phyloP scores from a whole-genome alignment of 2,113 vertebrate species.

The Eudorcas thomsonii region DNA sequence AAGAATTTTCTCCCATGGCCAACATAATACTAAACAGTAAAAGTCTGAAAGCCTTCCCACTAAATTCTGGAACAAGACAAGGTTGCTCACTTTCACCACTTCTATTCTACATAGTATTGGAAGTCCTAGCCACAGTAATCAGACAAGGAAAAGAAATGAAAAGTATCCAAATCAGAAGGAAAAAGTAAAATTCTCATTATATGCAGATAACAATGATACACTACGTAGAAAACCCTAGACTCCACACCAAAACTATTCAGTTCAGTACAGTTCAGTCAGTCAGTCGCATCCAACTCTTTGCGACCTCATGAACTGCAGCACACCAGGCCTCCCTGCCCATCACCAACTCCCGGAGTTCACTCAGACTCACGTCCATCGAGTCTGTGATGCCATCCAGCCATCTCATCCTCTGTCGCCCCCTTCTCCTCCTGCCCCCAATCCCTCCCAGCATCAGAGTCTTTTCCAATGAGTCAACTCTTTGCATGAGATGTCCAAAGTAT shows the following conservation, averaged over 20 bases:
- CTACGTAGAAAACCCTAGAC: neutral
- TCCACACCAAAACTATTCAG: neutral
- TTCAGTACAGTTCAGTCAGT: no score
- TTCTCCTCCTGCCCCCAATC: no score
- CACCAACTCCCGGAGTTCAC: accelerated
- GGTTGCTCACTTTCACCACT: neutral
- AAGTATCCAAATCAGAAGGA: neutral
- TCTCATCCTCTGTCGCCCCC: no score
- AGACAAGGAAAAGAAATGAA: neutral
- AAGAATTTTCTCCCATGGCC: neutral
- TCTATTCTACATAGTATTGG: neutral
- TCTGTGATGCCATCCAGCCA: no score
- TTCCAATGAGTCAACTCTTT: no score
- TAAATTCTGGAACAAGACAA: neutral
- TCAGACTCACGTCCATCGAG: no score
- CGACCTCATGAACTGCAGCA: no score
- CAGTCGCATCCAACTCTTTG: accelerated
- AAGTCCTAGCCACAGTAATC: neutral
- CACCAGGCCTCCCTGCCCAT: no score
- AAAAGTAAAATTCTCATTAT: neutral
- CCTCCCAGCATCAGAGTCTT: no score
- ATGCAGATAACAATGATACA: neutral
- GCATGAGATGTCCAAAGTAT: no score
- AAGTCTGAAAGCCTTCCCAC: neutral
- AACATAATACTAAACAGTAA: neutral